phyloP scores from a whole-genome alignment of 2,888 invertebrate genomes.

The Merodon equestris region DNA sequence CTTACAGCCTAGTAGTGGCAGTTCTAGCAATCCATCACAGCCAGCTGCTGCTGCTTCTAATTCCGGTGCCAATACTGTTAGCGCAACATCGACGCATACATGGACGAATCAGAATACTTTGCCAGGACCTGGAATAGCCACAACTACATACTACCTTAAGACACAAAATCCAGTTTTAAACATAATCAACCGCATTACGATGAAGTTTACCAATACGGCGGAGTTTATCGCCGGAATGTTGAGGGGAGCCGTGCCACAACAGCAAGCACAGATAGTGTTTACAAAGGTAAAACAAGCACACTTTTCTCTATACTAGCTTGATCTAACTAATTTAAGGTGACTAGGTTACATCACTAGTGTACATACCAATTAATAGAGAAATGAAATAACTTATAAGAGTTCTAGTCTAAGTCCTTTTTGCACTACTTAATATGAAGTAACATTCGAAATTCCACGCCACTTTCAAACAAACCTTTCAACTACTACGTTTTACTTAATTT shows the following conservation, averaged over 20 bases:
- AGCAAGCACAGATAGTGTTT: slow-evolving; percentile 39
- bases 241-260: slow-evolving; percentile 55
- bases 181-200: slow-evolving; percentile 69
- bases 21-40: slow-evolving; percentile 21
- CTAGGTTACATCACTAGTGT: neutral
- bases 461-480: too few species aligned
- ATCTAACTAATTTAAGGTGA: neutral
- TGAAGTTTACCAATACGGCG: slow-evolving; percentile 70
- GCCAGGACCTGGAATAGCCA: slow-evolving; percentile 34
- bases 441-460: too few species aligned
- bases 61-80: slow-evolving; percentile 19
- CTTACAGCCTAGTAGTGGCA: slow-evolving; percentile 37
- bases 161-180: slow-evolving; percentile 70
- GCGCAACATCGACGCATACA: slow-evolving; percentile 18
- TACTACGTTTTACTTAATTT: too few species aligned
- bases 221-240: slow-evolving; percentile 70
- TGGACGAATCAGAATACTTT: slow-evolving; percentile 42
- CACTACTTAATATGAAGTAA: too few species aligned
- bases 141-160: slow-evolving; percentile 56
- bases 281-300: neutral
- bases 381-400: too few species aligned
- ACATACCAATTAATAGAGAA: too few species aligned
- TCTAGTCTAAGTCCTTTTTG: too few species aligned
- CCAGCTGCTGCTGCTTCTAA: slow-evolving; percentile 12
- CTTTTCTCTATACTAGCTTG: neutral